Conservation (phyloP, 2,113 vertebrate species). For the Sebastes fasciatus region DNA sequence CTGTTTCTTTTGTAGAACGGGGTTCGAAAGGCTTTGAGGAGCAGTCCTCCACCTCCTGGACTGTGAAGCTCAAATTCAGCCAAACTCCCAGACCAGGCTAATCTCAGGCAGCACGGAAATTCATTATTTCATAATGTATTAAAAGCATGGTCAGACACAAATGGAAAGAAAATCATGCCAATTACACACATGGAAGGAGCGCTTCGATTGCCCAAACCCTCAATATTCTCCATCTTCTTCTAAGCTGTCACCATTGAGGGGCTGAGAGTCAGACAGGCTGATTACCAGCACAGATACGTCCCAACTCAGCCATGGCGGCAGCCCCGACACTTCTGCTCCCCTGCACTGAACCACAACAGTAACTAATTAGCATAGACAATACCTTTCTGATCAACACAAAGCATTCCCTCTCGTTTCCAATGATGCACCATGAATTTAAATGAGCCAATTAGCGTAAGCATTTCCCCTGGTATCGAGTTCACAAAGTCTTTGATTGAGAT, state of each 20-base stretch:
- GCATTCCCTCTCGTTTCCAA: slow-evolving; percentile 65
- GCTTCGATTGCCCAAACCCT: slow-evolving; percentile 15
- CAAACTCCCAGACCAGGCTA: slow-evolving; percentile 21
- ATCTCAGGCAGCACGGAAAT: slow-evolving; percentile 19
- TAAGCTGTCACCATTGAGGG: slow-evolving; percentile 44
- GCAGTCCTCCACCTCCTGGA: slow-evolving; percentile 10
- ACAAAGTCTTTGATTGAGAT: slow-evolving; percentile 72
- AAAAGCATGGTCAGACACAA: slow-evolving; percentile 34
- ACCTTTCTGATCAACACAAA: slow-evolving; percentile 83
- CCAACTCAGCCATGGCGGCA: slow-evolving; percentile 59
- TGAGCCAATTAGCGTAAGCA: slow-evolving; percentile 75
- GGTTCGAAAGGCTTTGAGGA: slow-evolving; percentile 23
- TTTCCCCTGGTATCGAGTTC: slow-evolving; percentile 65
- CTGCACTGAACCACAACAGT: slow-evolving; percentile 68
- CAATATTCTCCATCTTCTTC: slow-evolving; percentile 36
- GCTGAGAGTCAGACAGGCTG: slow-evolving; percentile 35
- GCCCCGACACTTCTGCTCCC: slow-evolving; percentile 58
- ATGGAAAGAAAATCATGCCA: slow-evolving; percentile 44
- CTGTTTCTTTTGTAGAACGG: slow-evolving; percentile 28
- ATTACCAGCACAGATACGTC: slow-evolving; percentile 52
- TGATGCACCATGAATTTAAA: slow-evolving; percentile 78
- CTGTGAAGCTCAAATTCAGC: slow-evolving; percentile 36
- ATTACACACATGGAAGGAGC: slow-evolving; percentile 40
- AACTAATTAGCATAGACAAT: slow-evolving; percentile 78
- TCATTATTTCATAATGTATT: slow-evolving; percentile 47